A percentile compares a stretch with the other conserved stretches of the same genome.
phyloP scores from a whole-genome alignment of 2,113 vertebrate species.

The Egretta garzetta region DNA sequence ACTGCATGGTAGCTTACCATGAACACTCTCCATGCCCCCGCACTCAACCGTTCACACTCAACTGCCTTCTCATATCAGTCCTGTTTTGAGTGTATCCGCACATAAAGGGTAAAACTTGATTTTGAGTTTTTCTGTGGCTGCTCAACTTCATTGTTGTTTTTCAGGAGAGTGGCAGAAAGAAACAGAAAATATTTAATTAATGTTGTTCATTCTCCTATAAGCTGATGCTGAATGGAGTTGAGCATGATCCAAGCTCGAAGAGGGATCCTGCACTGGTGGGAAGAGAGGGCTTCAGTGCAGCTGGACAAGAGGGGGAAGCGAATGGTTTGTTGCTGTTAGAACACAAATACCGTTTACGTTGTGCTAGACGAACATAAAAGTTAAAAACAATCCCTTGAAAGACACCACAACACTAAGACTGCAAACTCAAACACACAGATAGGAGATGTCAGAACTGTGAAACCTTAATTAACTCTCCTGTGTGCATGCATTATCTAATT shows the following conservation, averaged over 20 bases:
- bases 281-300: background rate
- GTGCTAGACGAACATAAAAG: background rate
- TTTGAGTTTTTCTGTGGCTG: background rate
- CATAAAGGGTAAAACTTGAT: background rate
- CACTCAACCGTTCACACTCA: background rate
- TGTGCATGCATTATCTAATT: background rate
- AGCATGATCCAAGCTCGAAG: background rate
- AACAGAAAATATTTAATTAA: background rate
- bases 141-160: background rate
- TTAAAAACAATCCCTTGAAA: background rate
- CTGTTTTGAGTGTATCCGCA: background rate
- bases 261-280: background rate
- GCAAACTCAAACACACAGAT: background rate
- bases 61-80: background rate
- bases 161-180: background rate
- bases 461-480: slow-evolving; percentile 19
- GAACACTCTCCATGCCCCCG: background rate
- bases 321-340: background rate
- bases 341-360: background rate
- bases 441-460: background rate
- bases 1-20: background rate
- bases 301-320: background rate
- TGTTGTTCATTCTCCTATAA: background rate
- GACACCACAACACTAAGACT: background rate
- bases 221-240: background rate